Evolutionary conservation across 2,888 invertebrate genomes (phyloP).

Genomic region (Epistrophella euchroma): DNA sequence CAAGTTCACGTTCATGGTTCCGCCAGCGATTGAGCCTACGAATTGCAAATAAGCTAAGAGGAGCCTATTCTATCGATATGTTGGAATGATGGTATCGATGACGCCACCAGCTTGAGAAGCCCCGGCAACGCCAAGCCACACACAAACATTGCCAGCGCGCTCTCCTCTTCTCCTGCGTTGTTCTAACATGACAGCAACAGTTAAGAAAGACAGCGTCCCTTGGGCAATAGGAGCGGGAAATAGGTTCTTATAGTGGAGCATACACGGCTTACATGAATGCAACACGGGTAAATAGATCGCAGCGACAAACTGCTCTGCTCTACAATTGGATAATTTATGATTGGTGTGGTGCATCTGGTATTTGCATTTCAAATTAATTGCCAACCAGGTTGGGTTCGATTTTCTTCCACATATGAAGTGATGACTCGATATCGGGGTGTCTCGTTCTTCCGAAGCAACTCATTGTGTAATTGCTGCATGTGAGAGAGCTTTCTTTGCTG

Average conservation of each 20-base stretch:
- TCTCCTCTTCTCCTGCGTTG: conserved; percentile 33
- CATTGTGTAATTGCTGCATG: conserved; percentile 75
- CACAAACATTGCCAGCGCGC: conserved; percentile 12
- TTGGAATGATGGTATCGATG: conserved; percentile 69
- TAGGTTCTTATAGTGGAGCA: background rate
- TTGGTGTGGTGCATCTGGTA: conserved; percentile 64
- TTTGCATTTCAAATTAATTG: conserved; percentile 78
- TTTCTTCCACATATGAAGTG: conserved; percentile 35
- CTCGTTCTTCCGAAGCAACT: conserved; percentile 50
- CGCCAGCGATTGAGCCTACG: conserved; percentile 26
- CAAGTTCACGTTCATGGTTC: conserved; percentile 70
- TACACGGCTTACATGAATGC: conserved; percentile 37
- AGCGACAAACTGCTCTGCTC: conserved; percentile 77
- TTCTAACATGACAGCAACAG: conserved; percentile 72
- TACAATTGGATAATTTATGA: conserved; percentile 78
- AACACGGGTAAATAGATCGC: conserved; percentile 61
- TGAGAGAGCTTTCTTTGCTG: conserved; percentile 29
- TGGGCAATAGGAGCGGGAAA: conserved; percentile 46
- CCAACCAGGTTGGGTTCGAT: conserved; percentile 30
- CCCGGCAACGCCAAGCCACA: conserved; percentile 37
- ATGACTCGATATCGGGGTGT: conserved; percentile 19
- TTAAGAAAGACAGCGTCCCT: conserved; percentile 56
- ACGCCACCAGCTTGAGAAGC: conserved; percentile 56
- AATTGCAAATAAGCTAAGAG: conserved; percentile 63
- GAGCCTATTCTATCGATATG: conserved; percentile 50